These are phyloP conservation scores for Halocynthia roretzi DNA, from an alignment of 23 tunicate genomes.

Conservation along the genomic window DNA sequence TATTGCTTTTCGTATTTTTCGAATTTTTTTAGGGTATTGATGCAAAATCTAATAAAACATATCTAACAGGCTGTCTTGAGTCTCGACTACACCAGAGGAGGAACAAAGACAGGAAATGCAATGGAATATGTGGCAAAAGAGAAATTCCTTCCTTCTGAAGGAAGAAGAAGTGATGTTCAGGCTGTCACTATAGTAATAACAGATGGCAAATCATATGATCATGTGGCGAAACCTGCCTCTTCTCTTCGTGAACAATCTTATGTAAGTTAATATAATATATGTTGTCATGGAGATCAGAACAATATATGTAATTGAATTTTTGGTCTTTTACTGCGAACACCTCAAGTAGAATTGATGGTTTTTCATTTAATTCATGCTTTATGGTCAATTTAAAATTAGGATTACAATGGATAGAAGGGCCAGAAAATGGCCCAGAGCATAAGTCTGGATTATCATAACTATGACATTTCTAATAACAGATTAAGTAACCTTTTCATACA, in stretches of 20 bases:
- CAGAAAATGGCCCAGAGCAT: too few relatives aligned
- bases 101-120: conserved; percentile 39
- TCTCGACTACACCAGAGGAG: conserved; percentile 27
- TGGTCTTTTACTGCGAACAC: background rate
- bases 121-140: conserved; percentile 7
- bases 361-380: background rate
- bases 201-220: conserved; percentile 43
- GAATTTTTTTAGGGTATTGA: background rate
- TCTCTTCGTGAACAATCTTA: conserved; percentile 24
- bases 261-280: background rate
- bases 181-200: conserved; percentile 46
- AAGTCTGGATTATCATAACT: too few relatives aligned
- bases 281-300: too few relatives aligned
- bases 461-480: too few relatives aligned
- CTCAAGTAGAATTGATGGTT: background rate
- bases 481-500: background rate
- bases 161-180: conserved; percentile 23
- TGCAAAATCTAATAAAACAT: background rate
- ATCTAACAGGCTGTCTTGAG: conserved; percentile 6
- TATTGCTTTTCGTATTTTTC: background rate
- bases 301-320: too few relatives aligned
- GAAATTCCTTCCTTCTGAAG: conserved; percentile 15
- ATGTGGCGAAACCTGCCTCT: conserved; percentile 23
- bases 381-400: background rate
- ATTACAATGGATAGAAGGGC: too few relatives aligned